Percentiles rank a stretch among this genome's conserved stretches.
These are phyloP conservation scores for Thripadectes ignobilis DNA, from an alignment of 2,797 vertebrate genomes.

Conservation along the genomic window DNA sequence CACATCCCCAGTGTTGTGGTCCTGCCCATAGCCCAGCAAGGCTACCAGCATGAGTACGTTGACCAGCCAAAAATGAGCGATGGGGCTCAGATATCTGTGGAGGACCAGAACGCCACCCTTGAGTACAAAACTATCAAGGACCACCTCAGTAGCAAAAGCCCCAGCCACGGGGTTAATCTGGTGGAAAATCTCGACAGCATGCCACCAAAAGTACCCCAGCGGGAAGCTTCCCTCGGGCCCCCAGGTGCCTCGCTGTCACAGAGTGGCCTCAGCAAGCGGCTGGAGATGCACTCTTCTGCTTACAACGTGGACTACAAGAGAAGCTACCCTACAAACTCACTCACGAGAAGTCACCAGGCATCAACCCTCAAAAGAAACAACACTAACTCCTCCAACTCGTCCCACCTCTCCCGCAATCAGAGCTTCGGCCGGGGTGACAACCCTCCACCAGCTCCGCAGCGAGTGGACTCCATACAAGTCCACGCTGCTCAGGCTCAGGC, in stretches of 20 bases:
- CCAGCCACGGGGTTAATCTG: slow-evolving; percentile 85
- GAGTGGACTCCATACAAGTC: slow-evolving; percentile 98
- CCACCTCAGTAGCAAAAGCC: slow-evolving; percentile 85
- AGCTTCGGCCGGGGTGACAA: slow-evolving; percentile 93
- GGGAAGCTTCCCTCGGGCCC: slow-evolving; percentile 92
- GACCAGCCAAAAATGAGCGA: slow-evolving; percentile 94
- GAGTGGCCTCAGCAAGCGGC: slow-evolving; percentile 91
- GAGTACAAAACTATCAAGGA: slow-evolving; percentile 94
- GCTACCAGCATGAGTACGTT: slow-evolving; percentile 95
- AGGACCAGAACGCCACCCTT: slow-evolving; percentile 92
- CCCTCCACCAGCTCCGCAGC: slow-evolving; percentile 93
- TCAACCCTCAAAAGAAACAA: slow-evolving; percentile 90
- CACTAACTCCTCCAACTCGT: slow-evolving; percentile 98
- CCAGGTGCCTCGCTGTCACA: slow-evolving; percentile 82
- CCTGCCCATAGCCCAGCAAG: slow-evolving; percentile 90
- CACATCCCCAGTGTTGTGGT: slow-evolving; percentile 97
- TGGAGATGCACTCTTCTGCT: slow-evolving; percentile 92
- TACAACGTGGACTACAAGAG: slow-evolving; percentile 87
- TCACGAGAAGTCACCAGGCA: slow-evolving; percentile 84
- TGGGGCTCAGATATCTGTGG: slow-evolving; percentile 80
- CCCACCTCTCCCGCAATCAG: slow-evolving; percentile 93
- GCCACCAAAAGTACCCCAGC: slow-evolving; percentile 94
- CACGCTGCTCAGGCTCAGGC: slow-evolving; percentile 83
- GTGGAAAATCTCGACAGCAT: slow-evolving; percentile 86
- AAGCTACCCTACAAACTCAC: slow-evolving; percentile 84